These are phyloP conservation scores for Grammomys dolichurus DNA, from an alignment of 2,113 vertebrate species.

Conservation along the genomic window DNA sequence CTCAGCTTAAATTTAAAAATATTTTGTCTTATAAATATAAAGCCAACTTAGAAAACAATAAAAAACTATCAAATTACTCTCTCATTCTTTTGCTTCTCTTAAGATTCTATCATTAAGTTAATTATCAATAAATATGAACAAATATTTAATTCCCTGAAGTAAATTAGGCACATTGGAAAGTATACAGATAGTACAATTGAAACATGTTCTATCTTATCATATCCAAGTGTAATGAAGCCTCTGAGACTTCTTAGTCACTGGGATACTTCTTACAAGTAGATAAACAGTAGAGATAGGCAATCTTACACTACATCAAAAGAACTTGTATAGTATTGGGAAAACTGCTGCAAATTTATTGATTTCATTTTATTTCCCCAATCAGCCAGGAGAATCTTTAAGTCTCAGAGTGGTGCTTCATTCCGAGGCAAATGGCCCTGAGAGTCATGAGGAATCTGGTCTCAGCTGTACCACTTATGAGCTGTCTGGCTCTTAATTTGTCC, in stretches of 20 bases:
- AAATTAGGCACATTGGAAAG: background rate
- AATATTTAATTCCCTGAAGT: slow-evolving; percentile 49
- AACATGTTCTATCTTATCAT: background rate
- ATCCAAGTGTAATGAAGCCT: background rate
- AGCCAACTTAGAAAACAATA: background rate
- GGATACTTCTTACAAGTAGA: background rate
- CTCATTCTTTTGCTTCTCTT: background rate
- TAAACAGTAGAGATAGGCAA: slow-evolving; percentile 43
- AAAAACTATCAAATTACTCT: slow-evolving; percentile 44
- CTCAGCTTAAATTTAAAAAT: slow-evolving; percentile 16
- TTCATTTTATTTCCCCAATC: slow-evolving; percentile 54
- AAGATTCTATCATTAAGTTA: slow-evolving; percentile 15
- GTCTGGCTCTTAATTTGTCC: background rate
- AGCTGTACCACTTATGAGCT: background rate
- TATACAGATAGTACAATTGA: slow-evolving; percentile 10
- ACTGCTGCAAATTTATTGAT: slow-evolving; percentile 27
- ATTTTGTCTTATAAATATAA: slow-evolving; percentile 51
- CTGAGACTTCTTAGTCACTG: slow-evolving; percentile 36
- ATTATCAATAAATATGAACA: slow-evolving; percentile 38
- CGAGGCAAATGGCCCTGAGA: background rate
- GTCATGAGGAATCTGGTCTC: background rate
- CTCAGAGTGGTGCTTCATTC: background rate
- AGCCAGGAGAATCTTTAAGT: background rate
- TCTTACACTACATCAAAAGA: background rate
- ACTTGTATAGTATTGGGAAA: background rate